Conservation (phyloP, 53 echinoderm and acorn worm genomes). For the Echinarachnius parma region DNA sequence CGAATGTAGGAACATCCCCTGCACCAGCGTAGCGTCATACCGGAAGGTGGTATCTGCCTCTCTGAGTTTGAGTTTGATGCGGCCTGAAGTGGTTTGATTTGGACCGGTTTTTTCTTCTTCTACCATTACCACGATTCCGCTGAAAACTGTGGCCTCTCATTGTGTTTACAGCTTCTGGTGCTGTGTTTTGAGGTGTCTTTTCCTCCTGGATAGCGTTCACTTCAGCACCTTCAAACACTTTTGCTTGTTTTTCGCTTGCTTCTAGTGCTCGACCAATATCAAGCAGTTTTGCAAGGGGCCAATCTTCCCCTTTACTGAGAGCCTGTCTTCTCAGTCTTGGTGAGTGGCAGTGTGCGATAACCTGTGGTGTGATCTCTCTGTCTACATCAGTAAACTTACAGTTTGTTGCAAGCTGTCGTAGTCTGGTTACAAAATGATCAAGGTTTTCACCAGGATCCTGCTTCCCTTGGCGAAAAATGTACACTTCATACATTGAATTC, state of each 20-base stretch:
- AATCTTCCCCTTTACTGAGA: conserved; percentile 23
- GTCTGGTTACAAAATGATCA: conserved; percentile 39
- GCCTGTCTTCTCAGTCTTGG: conserved; percentile 37
- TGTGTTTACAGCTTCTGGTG: no score
- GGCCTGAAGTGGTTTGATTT: no score
- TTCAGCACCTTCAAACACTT: conserved; percentile 14
- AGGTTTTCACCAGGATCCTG: conserved; percentile 50
- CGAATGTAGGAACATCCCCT: conserved; percentile 39
- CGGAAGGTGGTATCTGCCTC: conserved; percentile 19
- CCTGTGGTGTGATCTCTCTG: conserved; percentile 51
- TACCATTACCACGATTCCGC: no score
- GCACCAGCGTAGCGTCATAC: conserved; percentile 38
- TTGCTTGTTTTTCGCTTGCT: conserved; percentile 32
- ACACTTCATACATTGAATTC: conserved; percentile 20
- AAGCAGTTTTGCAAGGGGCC: conserved; percentile 31
- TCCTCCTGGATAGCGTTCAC: no score
- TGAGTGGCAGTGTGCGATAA: conserved; percentile 39
- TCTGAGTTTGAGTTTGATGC: no score
- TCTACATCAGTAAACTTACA: conserved; percentile 53
- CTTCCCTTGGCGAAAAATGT: conserved; percentile 44
- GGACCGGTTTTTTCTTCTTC: no score
- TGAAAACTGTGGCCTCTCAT: no score
- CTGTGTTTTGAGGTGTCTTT: no score
- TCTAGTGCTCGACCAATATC: conserved; percentile 36
- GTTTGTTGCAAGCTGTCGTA: conserved; percentile 41